Conservation (phyloP, 2,888 invertebrate species). For the Schizaphis graminum region DNA sequence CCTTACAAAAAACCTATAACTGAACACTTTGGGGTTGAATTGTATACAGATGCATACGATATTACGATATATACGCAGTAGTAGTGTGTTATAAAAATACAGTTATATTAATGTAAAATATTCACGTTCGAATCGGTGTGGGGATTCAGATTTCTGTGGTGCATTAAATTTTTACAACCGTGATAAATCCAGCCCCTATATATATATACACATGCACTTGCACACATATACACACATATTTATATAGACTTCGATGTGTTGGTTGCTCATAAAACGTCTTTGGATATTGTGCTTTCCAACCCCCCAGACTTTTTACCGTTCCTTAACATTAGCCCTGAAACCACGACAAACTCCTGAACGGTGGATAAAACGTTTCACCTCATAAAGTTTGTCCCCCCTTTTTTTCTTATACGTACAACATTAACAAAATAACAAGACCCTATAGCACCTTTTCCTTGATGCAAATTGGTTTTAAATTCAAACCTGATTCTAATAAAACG, state of each 20-base stretch:
- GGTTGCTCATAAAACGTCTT: conserved; percentile 59
- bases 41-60: conserved; percentile 23
- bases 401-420: conserved; percentile 16
- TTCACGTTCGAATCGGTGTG: conserved; percentile 58
- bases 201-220: neutral
- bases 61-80: neutral
- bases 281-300: conserved; percentile 55
- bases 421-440: conserved; percentile 30
- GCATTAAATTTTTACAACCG: conserved; percentile 65
- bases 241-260: conserved; percentile 52
- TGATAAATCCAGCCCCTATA: conserved; percentile 58
- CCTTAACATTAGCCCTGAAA: conserved; percentile 58
- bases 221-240: conserved; percentile 3
- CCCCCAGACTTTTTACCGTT: conserved; percentile 49
- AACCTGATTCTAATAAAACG: neutral
- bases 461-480: conserved; percentile 56
- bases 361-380: conserved; percentile 65
- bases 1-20: conserved; percentile 3
- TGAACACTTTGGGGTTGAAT: conserved; percentile 43
- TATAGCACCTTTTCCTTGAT: neutral
- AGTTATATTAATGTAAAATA: conserved; percentile 64
- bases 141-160: conserved; percentile 63
- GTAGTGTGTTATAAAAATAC: conserved; percentile 55
- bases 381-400: conserved; percentile 55
- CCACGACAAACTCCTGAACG: conserved; percentile 56